Conservation (phyloP, 2,113 vertebrate species). For the Raja brachyura region DNA sequence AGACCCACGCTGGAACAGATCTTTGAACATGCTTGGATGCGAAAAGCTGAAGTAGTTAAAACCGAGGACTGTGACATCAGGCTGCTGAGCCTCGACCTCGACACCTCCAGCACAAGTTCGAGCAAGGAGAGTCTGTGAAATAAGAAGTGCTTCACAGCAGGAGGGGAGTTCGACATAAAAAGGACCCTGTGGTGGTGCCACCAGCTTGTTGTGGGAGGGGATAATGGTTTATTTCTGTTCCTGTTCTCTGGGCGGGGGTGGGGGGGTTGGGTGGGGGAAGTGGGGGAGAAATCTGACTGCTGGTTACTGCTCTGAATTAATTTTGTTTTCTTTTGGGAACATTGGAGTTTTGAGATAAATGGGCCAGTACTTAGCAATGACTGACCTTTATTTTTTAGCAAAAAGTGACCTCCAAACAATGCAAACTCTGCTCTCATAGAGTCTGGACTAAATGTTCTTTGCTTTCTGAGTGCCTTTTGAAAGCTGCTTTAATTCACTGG, state of each 20-base stretch:
- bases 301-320: constrained; percentile 62
- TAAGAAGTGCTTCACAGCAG: constrained; percentile 46
- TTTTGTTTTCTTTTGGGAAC: constrained; percentile 62
- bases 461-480: constrained; percentile 96
- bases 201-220: constrained; percentile 52
- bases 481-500: constrained; percentile 79
- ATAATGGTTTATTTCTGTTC: constrained; percentile 45
- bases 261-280: constrained; percentile 48
- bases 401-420: constrained; percentile 73
- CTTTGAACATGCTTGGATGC: constrained; percentile 89
- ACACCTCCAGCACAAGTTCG: constrained; percentile 86
- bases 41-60: constrained; percentile 64
- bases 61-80: constrained; percentile 75
- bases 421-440: constrained; percentile 83
- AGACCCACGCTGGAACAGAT: constrained; percentile 94
- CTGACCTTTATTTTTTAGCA: constrained; percentile 67
- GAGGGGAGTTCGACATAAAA: constrained; percentile 53
- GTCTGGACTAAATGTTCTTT: constrained; percentile 76
- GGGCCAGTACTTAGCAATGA: constrained; percentile 75
- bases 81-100: constrained; percentile 76
- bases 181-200: constrained; percentile 59
- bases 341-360: constrained; percentile 65
- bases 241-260: constrained; percentile 44
- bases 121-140: constrained; percentile 94
- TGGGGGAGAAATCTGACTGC: constrained; percentile 58